Conservation (phyloP, 2,888 invertebrate genomes). For the Stenodema calcarata region DNA sequence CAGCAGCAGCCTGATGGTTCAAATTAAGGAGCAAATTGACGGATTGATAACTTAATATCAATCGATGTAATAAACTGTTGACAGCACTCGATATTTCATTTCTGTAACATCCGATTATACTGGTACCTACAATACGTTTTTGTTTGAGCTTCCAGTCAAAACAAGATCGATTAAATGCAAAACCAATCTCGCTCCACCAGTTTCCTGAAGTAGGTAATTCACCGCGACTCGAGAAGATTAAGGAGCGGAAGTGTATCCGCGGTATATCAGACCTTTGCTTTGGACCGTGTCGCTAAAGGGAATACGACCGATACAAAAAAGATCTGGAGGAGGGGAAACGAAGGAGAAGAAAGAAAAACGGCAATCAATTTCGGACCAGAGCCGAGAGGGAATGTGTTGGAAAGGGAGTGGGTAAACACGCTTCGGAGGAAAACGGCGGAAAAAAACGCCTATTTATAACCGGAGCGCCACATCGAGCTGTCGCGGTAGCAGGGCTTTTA, state of each 20-base stretch:
- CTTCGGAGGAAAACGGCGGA: neutral
- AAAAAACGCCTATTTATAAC: constrained; percentile 14
- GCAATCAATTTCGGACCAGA: neutral
- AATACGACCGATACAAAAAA: neutral
- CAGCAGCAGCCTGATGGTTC: too few relatives aligned
- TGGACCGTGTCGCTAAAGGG: too few relatives aligned
- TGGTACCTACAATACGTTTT: too few relatives aligned
- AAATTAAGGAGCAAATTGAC: too few relatives aligned
- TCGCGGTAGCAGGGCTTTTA: neutral
- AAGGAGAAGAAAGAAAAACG: neutral
- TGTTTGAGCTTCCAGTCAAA: too few relatives aligned
- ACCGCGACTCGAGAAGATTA: neutral
- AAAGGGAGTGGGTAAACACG: neutral
- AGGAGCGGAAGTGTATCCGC: neutral
- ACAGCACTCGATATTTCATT: too few relatives aligned
- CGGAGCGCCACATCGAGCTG: neutral
- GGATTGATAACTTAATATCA: too few relatives aligned
- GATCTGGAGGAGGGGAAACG: too few relatives aligned
- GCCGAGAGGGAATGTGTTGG: neutral
- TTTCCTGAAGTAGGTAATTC: neutral
- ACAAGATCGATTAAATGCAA: neutral
- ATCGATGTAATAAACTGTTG: too few relatives aligned
- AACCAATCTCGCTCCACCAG: neutral
- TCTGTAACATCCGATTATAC: too few relatives aligned
- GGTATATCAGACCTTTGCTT: neutral